Evolutionary conservation across 2,888 invertebrate species (phyloP), one percentile per base, ranked within the genome.

Genomic region (Brachypalpus laphriformis): DNA sequence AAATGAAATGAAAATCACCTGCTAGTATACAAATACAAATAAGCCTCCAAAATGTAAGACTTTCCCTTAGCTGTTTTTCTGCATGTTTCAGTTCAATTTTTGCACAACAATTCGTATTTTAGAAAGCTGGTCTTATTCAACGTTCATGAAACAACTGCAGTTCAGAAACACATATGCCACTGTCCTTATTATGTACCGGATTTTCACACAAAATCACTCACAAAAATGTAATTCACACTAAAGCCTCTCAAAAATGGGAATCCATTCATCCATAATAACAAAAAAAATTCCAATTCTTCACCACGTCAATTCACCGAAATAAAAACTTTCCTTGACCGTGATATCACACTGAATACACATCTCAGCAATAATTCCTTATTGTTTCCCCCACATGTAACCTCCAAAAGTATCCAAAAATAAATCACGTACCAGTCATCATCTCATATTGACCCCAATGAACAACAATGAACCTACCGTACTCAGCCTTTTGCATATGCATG

Each of bases 391-490:
- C 49, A 47, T 61, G 16, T 18, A 54, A 68, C 47, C 63, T 47
- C 54, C 20, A 45, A 49, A 47, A 72, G 54, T 37, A 14, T 40
- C 72, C 82, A 54, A 54, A 82, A 82, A 82, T 82, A 68, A 71
- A 78, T 83, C 83, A 83, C 83, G 83, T 83, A 56, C 20, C 74
- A 61, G 45, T 37, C 66, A 72, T 82, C 83, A 70, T 83, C 83
- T 70, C 59, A 51, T 54, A 75, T 63, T 83, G 78, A 74, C 83
- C 83, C 57, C 83, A 83, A 83, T 78, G 59, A 74, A 34, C 42
- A 74, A 83, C 74, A 70, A 78, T 78, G 45, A 83, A 65, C 57
- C 37, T 18, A 28, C 20, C 37, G 54, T 63, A 49, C 77, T 34
- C 42, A n/a, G 61, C 16, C n/a, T 37, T 18, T 18, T 49, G 22